Evolutionary conservation across 2,113 vertebrate species (phyloP), one percentile per base, ranked within the genome.

Genomic region (Xyrauchen texanus): DNA sequence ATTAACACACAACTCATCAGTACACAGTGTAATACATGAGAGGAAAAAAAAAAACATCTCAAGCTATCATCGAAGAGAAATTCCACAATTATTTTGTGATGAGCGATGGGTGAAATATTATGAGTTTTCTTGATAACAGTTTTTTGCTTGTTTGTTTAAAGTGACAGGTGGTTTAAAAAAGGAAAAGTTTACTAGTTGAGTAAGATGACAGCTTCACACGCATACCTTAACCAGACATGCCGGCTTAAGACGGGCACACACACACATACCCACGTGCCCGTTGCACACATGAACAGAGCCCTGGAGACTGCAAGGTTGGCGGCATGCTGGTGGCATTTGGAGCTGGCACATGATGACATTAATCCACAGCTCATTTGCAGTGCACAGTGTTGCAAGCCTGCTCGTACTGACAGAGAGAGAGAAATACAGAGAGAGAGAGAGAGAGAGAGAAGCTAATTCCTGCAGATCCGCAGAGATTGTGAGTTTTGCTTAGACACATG

Each of bases 351-450:
- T 76, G 74, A 67, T 83, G 74, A 64, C 79, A 85, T 82, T 83
- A 80, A 85, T 85, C 80, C 67, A 61, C 63, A 71, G 82, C 72
- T 81, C 73, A 82, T 76, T 85, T 87, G 74, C 76, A 62, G 57
- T 76, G n/a, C 62, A 78, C 77, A 66, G 49, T 69, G 64, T 66
- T 55, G 70, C 58, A 34, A 34, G 21, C 21, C 71, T 44, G 45
- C 49, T 34, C 55, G 21, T 13, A 67, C 44, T 47, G 71, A 64
- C 46, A 64, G 51, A 70, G 51, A 34, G 21, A 34, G 21, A 34
- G 21, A 34, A n/a, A n/a, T n/a, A 64, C 46, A 64, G 51, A 70
- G 51, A 34, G 21, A 64, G 51, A 70, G 51, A 34, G 21, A 34
- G 21, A 34, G 21, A 34, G 21, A 75, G 44, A 77, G 49, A 67